Percentiles rank a stretch among this genome's conserved stretches.
Evolutionary conservation across 2,888 invertebrate genomes (phyloP).

Genomic region (Cryptus viduatorius): DNA sequence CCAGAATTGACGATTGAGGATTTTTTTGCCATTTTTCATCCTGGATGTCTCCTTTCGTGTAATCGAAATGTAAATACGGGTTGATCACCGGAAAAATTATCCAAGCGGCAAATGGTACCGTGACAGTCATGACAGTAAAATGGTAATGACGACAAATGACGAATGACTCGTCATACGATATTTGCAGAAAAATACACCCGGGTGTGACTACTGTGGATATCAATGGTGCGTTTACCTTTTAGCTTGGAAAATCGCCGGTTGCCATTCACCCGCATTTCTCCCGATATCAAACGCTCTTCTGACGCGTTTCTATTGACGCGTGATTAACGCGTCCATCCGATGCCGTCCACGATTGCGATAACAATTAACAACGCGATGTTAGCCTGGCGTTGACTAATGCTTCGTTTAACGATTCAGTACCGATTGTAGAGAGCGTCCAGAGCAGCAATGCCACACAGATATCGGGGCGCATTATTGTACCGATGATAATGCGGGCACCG

Average conservation of each 20-base stretch:
- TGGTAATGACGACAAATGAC: not conserved
- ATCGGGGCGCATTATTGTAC: slow-evolving; percentile 43
- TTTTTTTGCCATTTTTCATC: not conserved
- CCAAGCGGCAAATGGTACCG: no score
- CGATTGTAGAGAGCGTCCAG: slow-evolving; percentile 54
- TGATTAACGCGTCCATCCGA: slow-evolving; percentile 44
- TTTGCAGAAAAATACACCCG: not conserved
- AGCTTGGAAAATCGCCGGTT: not conserved
- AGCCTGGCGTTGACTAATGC: slow-evolving; percentile 47
- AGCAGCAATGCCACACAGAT: slow-evolving; percentile 38
- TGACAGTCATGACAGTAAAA: no score
- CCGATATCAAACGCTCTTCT: slow-evolving; percentile 35
- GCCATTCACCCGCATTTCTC: slow-evolving; percentile 36
- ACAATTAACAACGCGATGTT: slow-evolving; percentile 55
- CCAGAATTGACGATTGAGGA: not conserved
- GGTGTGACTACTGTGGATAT: not conserved
- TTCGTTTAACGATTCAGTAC: slow-evolving; percentile 59
- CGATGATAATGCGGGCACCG: slow-evolving; percentile 49
- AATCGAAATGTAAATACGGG: not conserved
- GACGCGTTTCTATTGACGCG: slow-evolving; percentile 35
- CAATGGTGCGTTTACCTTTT: not conserved
- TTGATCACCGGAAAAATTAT: not conserved
- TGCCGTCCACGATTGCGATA: slow-evolving; percentile 41
- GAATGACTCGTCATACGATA: not conserved
- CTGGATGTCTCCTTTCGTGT: not conserved